Percentiles rank a stretch among this genome's conserved stretches.
Evolutionary conservation across 2,888 invertebrate species (phyloP).

Genomic region (Aphodius granarius): DNA sequence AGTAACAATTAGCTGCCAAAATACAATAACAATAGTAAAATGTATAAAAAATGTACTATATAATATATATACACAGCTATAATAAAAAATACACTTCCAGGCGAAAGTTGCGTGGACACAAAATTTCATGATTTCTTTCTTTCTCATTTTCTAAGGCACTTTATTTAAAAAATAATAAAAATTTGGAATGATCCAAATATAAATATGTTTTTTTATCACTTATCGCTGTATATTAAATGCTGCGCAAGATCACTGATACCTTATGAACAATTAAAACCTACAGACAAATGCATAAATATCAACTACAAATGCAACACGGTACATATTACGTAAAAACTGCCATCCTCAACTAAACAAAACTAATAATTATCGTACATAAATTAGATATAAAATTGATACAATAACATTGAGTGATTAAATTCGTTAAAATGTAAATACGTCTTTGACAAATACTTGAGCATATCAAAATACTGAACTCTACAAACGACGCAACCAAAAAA

Average conservation of each 20-base stretch:
- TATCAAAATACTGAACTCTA: neutral
- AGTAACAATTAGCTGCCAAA: neutral
- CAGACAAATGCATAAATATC: no score
- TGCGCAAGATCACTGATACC: constrained; percentile 1
- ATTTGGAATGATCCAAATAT: constrained; percentile 4
- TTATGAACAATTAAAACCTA: neutral
- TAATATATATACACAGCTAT: neutral
- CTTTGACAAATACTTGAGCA: constrained; percentile 12
- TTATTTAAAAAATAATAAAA: neutral
- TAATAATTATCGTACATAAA: neutral
- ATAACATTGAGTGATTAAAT: neutral
- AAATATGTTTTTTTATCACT: neutral
- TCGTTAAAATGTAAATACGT: neutral
- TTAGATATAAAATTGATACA: neutral
- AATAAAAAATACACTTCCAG: neutral
- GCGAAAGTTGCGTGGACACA: neutral
- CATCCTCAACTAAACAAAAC: neutral
- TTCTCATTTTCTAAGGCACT: constrained; percentile 3
- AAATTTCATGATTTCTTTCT: neutral
- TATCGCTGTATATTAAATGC: neutral
- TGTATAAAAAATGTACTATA: neutral
- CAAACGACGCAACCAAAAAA: constrained; percentile 9
- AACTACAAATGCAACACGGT: neutral
- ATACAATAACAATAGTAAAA: neutral
- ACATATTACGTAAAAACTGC: neutral